Base-by-base conservation (phyloP, 23 tunicate genomes). In the Aplidium turbinatum region DNA sequence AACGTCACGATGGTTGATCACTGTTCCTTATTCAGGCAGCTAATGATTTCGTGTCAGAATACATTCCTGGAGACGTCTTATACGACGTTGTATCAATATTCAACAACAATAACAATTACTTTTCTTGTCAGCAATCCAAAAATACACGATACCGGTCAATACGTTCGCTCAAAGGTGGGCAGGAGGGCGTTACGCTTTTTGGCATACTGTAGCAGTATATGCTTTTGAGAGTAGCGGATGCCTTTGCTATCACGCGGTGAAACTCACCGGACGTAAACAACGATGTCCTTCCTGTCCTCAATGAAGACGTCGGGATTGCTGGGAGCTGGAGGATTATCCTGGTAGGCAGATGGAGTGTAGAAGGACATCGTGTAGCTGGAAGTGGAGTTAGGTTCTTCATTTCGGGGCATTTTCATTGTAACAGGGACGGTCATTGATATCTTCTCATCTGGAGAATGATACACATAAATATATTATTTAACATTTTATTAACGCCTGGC, bases 381-480 rank as follows among this genome's bases (percentile, higher is more conserved):
- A 54, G 53, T 31, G 68, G 38, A 75, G 29, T 72, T 9, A 11
- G 50, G 27, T 22, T 66, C 38, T 33, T 45, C 57, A 20, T 35
- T 38, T 3, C 56, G 53, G 23, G 48, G 4, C 45, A 76, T 57
- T 33, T 34, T 32, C 34, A 69, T 68, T 23, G 66, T 67, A 1
- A 85, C 91, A 11, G 91, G 91, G 4, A 77, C 91, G 11, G 91
- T 85, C 91, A 85, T 85, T 3, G 61, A 38, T 28, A 85, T 85
- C 35, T 70, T 85, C 19, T 52, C 55, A 0, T 56, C 91, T 85
- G 30, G 13, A 47, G 7, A 2, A 50, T 16, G 31, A 13, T 31
- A 9, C 6, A 11, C n/a, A n/a, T n/a, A n/a, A n/a, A n/a, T n/a
- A n/a, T n/a, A n/a, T n/a, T n/a, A n/a, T n/a, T n/a, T n/a, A n/a